Evolutionary conservation across 2,797 vertebrate genomes (phyloP).

Genomic region (Chelon labrosus): DNA sequence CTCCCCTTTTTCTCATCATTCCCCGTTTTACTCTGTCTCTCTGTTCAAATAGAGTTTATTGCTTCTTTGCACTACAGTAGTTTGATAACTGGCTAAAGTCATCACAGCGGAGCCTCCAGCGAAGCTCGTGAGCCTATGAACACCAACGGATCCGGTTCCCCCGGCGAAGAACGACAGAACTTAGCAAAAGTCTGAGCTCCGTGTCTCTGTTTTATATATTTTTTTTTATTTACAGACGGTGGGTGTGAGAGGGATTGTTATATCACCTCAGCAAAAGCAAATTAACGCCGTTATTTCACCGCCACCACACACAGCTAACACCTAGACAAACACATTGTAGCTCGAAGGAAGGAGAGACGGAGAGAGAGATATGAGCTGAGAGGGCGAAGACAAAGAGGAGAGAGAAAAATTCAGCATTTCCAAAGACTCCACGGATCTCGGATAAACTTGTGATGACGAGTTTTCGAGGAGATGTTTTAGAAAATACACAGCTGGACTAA

Average conservation of each 20-base stretch:
- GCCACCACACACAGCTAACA: constrained; percentile 29
- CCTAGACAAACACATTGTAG: constrained; percentile 29
- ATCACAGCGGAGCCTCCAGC: constrained; percentile 55
- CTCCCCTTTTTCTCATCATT: constrained; percentile 16
- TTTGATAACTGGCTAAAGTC: constrained; percentile 60
- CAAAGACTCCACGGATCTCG: constrained; percentile 32
- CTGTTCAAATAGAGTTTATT: constrained; percentile 50
- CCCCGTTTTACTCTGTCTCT: constrained; percentile 36
- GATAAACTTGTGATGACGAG: constrained; percentile 26
- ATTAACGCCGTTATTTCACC: constrained; percentile 62
- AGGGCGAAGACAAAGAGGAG: constrained; percentile 7
- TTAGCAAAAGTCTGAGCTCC: constrained; percentile 35
- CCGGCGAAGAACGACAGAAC: constrained; percentile 23
- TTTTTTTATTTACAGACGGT: not conserved
- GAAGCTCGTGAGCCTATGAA: constrained; percentile 59
- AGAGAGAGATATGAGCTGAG: not conserved
- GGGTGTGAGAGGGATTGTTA: constrained; percentile 51
- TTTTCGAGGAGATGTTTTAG: constrained; percentile 34
- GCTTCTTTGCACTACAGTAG: constrained; percentile 47
- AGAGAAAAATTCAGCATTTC: constrained; percentile 34
- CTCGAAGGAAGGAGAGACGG: not conserved
- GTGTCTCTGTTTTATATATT: not conserved
- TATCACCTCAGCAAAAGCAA: constrained; percentile 68
- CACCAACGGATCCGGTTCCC: constrained; percentile 73
- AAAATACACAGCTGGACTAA: constrained; percentile 35